These are phyloP conservation scores for Choloepus hoffmanni DNA, from an alignment of 2,113 vertebrate species.

Conservation along the genomic window DNA sequence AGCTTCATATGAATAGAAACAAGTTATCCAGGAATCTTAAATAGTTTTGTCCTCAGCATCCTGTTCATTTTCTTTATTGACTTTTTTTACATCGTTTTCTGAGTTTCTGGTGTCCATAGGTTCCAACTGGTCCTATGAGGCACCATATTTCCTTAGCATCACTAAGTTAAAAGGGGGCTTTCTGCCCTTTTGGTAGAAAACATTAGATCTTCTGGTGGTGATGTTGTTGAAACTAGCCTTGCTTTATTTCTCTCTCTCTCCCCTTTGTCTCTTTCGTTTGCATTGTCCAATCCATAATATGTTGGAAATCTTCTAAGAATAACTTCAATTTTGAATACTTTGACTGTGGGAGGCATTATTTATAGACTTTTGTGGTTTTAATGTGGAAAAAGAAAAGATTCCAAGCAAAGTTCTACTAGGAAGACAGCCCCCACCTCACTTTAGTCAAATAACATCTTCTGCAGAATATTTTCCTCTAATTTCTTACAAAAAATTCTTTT, in stretches of 20 bases:
- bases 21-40: not conserved
- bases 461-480: slow-evolving; percentile 47
- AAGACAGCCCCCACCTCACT: slow-evolving; percentile 37
- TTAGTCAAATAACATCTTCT: slow-evolving; percentile 60
- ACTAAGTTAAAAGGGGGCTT: not conserved
- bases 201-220: not conserved
- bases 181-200: slow-evolving; percentile 10
- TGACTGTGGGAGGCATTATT: slow-evolving; percentile 72
- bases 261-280: slow-evolving; percentile 57
- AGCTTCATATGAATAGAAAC: not conserved
- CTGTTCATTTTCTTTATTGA: not conserved
- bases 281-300: slow-evolving; percentile 65
- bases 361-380: slow-evolving; percentile 70
- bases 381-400: slow-evolving; percentile 64
- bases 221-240: not conserved
- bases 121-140: not conserved
- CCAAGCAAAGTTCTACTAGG: slow-evolving; percentile 61
- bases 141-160: not conserved
- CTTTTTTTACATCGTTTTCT: not conserved
- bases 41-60: not conserved
- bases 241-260: not conserved
- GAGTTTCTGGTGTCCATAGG: not conserved
- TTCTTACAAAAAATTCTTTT: slow-evolving; percentile 54
- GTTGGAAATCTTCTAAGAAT: slow-evolving; percentile 75
- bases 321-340: slow-evolving; percentile 72